phyloP scores from a whole-genome alignment of 2,888 invertebrate species.

The Himalopsyche kuldschensis region DNA sequence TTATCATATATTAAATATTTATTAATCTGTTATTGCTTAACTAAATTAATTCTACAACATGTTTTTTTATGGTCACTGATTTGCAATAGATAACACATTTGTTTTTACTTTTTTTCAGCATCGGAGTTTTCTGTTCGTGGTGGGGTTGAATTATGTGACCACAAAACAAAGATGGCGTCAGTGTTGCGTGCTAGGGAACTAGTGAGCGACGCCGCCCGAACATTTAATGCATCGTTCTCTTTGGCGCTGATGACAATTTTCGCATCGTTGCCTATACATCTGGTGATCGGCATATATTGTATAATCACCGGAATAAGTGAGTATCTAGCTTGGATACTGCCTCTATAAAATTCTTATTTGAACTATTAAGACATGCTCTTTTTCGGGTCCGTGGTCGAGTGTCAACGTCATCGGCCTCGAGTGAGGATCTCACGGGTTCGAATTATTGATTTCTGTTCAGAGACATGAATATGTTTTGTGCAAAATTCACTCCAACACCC shows the following conservation, averaged over 20 bases:
- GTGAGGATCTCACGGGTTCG: too few species aligned
- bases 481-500: too few species aligned
- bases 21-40: too few species aligned
- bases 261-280: not conserved
- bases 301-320: not conserved
- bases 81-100: too few species aligned
- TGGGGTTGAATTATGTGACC: not conserved
- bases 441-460: too few species aligned
- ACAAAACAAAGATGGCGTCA: not conserved
- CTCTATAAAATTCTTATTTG: too few species aligned
- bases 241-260: not conserved
- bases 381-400: too few species aligned
- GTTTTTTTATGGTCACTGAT: not conserved
- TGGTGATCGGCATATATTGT: not conserved
- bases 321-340: not conserved
- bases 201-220: not conserved
- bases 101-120: too few species aligned
- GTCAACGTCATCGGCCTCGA: too few species aligned
- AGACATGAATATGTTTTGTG: too few species aligned
- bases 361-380: too few species aligned
- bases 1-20: not conserved
- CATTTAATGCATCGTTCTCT: not conserved
- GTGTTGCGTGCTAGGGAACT: not conserved
- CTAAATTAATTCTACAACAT: not conserved
- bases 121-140: too few species aligned